These are phyloP conservation scores for Drosophila nigritarsus DNA, from an alignment of 2,888 invertebrate genomes.

Conservation along the genomic window DNA sequence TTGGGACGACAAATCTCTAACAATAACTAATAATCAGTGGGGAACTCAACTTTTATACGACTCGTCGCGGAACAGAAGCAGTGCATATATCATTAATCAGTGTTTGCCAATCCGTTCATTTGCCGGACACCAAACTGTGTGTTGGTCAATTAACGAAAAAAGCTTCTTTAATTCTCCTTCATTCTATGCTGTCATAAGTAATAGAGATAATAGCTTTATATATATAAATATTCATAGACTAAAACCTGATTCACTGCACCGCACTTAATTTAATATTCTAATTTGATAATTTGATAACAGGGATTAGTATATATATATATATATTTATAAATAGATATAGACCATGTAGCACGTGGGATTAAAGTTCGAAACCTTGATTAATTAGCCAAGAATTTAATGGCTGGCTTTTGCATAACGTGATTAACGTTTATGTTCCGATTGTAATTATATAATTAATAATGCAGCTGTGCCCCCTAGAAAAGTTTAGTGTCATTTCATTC, in stretches of 20 bases:
- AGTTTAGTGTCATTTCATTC: constrained; percentile 48
- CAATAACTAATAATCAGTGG: constrained; percentile 50
- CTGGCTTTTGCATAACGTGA: constrained; percentile 15
- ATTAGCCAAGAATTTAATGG: constrained; percentile 16
- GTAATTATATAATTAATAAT: background rate
- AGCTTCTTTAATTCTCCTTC: constrained; percentile 16
- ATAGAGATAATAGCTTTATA: constrained; percentile 5
- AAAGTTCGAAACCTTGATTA: constrained; percentile 18
- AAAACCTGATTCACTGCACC: constrained; percentile 47
- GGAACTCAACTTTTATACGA: constrained; percentile 68
- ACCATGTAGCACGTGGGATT: constrained; percentile 21
- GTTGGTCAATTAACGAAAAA: constrained; percentile 15
- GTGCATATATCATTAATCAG: constrained; percentile 72
- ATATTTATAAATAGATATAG: constrained; percentile 2
- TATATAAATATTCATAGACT: constrained; percentile 48
- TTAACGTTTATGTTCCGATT: constrained; percentile 8
- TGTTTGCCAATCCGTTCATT: constrained; percentile 13
- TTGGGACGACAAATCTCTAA: constrained; percentile 56
- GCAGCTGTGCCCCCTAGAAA: constrained; percentile 1
- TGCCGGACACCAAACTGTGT: background rate
- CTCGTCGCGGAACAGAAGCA: constrained; percentile 66
- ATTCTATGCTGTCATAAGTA: constrained; percentile 44
- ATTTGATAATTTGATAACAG: constrained; percentile 20
- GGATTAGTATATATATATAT: background rate
- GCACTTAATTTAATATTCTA: constrained; percentile 5